Percentiles rank a stretch among this genome's conserved stretches.
phyloP scores from a whole-genome alignment of 2,113 vertebrate species.

The Pogona vitticeps region DNA sequence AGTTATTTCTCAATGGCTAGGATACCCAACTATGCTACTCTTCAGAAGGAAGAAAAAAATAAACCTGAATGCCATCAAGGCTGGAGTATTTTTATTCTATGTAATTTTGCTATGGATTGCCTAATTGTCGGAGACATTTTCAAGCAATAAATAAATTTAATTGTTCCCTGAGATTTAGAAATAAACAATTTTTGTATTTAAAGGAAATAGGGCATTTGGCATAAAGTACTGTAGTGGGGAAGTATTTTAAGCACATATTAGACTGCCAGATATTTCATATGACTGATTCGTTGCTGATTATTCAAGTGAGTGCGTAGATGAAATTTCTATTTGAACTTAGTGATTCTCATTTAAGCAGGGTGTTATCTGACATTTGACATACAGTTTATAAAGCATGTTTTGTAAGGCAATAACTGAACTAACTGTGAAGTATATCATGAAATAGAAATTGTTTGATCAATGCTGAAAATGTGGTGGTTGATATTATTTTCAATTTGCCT shows the following conservation, averaged over 20 bases:
- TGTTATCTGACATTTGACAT: neutral
- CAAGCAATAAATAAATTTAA: neutral
- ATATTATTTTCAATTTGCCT: neutral
- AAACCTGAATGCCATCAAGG: neutral
- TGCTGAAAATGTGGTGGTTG: neutral
- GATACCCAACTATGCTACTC: neutral
- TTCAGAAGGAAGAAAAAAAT: constrained; percentile 1
- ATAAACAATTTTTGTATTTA: neutral
- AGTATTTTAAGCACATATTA: neutral
- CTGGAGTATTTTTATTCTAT: neutral
- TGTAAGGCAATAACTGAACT: neutral
- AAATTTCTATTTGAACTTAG: neutral
- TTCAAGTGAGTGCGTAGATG: neutral
- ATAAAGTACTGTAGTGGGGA: neutral
- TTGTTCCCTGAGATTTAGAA: neutral
- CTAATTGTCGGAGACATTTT: neutral
- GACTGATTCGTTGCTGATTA: neutral
- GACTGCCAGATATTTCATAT: neutral
- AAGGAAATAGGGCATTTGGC: neutral
- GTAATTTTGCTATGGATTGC: neutral
- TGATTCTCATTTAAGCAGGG: neutral
- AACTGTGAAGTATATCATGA: neutral
- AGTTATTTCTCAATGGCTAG: neutral
- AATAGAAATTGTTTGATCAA: neutral
- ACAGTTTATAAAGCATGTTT: neutral